Percentiles rank a stretch among this genome's conserved stretches.
These are phyloP conservation scores for Numida meleagris DNA, from an alignment of 2,113 vertebrate species.

Conservation along the genomic window DNA sequence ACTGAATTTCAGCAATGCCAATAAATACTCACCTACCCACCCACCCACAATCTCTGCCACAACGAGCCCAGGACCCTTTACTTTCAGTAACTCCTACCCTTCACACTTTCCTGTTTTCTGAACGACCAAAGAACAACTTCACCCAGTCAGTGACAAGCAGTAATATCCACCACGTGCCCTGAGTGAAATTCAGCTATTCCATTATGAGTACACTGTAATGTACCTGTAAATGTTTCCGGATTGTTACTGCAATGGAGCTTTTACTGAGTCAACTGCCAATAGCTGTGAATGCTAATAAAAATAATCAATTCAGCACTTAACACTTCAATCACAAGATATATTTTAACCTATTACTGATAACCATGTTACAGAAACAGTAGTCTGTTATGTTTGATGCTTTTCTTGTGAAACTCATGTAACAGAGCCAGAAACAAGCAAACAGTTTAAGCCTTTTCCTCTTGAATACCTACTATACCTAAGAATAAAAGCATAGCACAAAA, in stretches of 20 bases:
- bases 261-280: conserved; percentile 54
- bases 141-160: background rate
- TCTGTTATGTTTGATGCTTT: background rate
- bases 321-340: conserved; percentile 51
- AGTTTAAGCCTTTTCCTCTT: background rate
- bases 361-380: conserved; percentile 39
- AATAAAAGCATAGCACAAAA: background rate
- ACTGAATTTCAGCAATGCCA: background rate
- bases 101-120: background rate
- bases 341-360: conserved; percentile 64
- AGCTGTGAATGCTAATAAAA: conserved; percentile 62
- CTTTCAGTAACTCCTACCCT: background rate
- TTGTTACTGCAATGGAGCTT: conserved; percentile 26
- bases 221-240: conserved; percentile 18
- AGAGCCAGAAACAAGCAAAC: conserved; percentile 3
- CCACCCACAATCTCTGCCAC: background rate
- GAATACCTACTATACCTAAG: background rate
- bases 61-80: background rate
- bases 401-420: conserved; percentile 2
- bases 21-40: too few species aligned
- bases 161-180: background rate
- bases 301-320: conserved; percentile 73
- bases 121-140: background rate
- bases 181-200: conserved; percentile 27
- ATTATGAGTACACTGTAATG: background rate